Evolutionary conservation across 2,888 invertebrate genomes (phyloP), one percentile per base, ranked within the genome.

Genomic region (Drosophila anomelani): DNA sequence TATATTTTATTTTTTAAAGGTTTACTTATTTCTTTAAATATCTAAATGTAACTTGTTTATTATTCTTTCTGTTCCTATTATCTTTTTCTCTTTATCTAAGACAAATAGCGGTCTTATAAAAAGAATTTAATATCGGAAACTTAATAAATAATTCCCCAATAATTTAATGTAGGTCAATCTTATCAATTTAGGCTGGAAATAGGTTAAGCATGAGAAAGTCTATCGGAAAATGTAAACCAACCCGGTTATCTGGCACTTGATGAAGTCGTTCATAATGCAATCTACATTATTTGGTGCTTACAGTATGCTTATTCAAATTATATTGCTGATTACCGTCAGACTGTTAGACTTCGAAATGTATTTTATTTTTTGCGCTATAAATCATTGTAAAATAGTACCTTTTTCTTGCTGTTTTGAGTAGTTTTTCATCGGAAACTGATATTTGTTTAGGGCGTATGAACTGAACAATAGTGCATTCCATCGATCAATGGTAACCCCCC

Each of bases 401-500:
- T 13, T 47, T 12, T 3, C 32, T 32, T 4, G 15, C 5, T 34
- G 3, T 34, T 20, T 34, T 4, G 20, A 51, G 34, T 34, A 51
- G 20, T 34, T 51, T 15, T 34, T 20, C 20, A 5, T 9, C 2
- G 51, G 20, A 51, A 51, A 51, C 5, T 15, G 3, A 15, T 20
- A 23, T 15, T 34, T 51, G 15, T 9, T 3, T 15, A n/a, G 12
- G 10, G 13, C n/a, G 9, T 20, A 23, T 38, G 15, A 15, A 59
- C 20, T 20, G 0, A 32, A 15, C n/a, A 29, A 5, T 3, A 47
- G 23, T 26, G 58, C 38, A 49, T 34, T 17, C 43, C 20, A 53
- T 23, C 13, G 13, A 44, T n/a, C 17, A 57, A 38, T n/a, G 36
- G 20, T 13, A 62, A 38, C 12, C 57, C 57, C 54, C 55, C 20